These are phyloP conservation scores for Volucella bombylans DNA, from an alignment of 2,888 invertebrate genomes.

Conservation along the genomic window DNA sequence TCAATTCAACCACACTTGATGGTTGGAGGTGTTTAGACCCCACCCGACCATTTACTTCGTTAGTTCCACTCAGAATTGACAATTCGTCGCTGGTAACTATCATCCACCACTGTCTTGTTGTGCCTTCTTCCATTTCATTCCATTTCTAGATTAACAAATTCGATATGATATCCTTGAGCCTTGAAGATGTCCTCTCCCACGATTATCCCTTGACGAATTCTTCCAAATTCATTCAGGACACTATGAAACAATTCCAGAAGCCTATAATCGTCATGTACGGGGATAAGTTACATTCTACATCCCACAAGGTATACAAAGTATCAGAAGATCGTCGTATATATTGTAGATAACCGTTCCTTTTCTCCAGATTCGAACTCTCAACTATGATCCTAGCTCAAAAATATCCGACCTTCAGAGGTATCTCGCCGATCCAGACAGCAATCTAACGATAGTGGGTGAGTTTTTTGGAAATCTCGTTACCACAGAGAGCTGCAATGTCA, in stretches of 20 bases:
- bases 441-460: conserved; percentile 32
- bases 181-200: neutral
- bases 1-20: neutral
- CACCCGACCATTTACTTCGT: no score
- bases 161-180: conserved; percentile 34
- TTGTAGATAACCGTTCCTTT: neutral
- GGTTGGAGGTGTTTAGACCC: no score
- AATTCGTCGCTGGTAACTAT: no score
- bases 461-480: conserved; percentile 55
- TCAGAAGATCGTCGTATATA: no score
- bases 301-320: conserved; percentile 14
- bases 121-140: neutral
- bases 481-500: neutral
- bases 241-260: conserved; percentile 6
- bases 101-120: no score
- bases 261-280: conserved; percentile 38
- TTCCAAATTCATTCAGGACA: neutral
- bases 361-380: conserved; percentile 36
- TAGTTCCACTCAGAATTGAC: neutral
- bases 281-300: conserved; percentile 18
- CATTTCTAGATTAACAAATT: conserved; percentile 35
- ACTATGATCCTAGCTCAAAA: conserved; percentile 7
- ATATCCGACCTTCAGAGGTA: neutral
- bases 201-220: neutral
- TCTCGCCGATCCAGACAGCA: conserved; percentile 9